Percentiles rank a stretch among this genome's conserved stretches.
phyloP scores from a whole-genome alignment of 2,888 invertebrate genomes.

The Eristalis intricaria region DNA sequence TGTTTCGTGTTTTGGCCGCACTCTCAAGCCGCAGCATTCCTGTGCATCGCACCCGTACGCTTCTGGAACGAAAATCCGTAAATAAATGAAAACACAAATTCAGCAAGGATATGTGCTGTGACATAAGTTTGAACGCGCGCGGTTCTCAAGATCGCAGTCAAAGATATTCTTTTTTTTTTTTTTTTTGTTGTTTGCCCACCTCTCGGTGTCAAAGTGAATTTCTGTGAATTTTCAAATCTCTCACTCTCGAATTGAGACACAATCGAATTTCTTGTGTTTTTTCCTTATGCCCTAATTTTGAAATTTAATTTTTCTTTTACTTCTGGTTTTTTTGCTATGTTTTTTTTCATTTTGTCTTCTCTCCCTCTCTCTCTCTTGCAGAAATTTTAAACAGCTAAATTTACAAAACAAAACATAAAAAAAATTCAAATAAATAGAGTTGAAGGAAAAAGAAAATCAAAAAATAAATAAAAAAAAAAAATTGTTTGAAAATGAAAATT shows the following conservation, averaged over 20 bases:
- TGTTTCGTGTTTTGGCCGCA: slow-evolving; percentile 25
- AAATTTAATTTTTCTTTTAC: neutral
- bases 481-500: slow-evolving; percentile 30
- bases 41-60: neutral
- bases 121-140: slow-evolving; percentile 64
- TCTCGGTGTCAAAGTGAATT: slow-evolving; percentile 22
- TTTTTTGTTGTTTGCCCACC: neutral
- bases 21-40: neutral
- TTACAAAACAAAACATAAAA: slow-evolving; percentile 32
- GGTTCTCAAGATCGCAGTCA: slow-evolving; percentile 25
- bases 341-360: slow-evolving; percentile 33
- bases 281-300: neutral
- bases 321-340: slow-evolving; percentile 9
- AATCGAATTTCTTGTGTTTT: neutral
- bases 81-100: slow-evolving; percentile 7
- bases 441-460: slow-evolving; percentile 43
- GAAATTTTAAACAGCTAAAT: slow-evolving; percentile 70
- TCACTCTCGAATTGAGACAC: neutral
- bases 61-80: neutral
- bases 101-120: slow-evolving; percentile 61
- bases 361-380: slow-evolving; percentile 44
- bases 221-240: slow-evolving; percentile 16
- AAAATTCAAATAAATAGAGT: slow-evolving; percentile 57
- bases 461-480: slow-evolving; percentile 30
- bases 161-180: neutral